Evolutionary conservation across 2,113 vertebrate species (phyloP).

Genomic region (Nothobranchius furzeri): DNA sequence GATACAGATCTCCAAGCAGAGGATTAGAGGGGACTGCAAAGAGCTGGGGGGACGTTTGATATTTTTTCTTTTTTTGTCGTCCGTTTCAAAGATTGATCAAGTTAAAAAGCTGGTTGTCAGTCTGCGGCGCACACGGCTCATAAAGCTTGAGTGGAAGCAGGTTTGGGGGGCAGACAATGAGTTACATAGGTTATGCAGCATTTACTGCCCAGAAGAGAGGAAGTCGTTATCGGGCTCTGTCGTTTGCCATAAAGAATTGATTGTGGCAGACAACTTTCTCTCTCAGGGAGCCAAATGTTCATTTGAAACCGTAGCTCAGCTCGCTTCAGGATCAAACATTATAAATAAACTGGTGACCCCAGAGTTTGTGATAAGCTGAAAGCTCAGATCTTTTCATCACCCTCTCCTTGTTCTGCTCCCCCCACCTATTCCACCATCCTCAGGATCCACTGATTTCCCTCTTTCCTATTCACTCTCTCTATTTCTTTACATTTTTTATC

Average conservation of each 20-base stretch:
- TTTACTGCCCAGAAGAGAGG: conserved; percentile 55
- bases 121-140: conserved; percentile 43
- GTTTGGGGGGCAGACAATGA: conserved; percentile 70
- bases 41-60: conserved; percentile 68
- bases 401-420: too few relatives aligned
- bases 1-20: conserved; percentile 72
- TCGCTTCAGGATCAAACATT: neutral
- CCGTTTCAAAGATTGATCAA: conserved; percentile 72
- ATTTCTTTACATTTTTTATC: too few relatives aligned
- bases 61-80: conserved; percentile 60
- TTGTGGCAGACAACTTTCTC: conserved; percentile 39
- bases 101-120: conserved; percentile 63
- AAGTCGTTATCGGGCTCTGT: conserved; percentile 62
- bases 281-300: neutral
- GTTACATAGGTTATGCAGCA: conserved; percentile 67
- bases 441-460: too few relatives aligned
- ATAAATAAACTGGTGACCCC: conserved; percentile 6
- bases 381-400: neutral
- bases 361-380: neutral
- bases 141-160: conserved; percentile 76
- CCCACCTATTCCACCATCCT: too few relatives aligned
- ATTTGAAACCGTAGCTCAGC: neutral
- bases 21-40: conserved; percentile 63
- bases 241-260: conserved; percentile 59
- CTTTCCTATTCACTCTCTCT: too few relatives aligned